Evolutionary conservation across 2,113 vertebrate species (phyloP).

Genomic region (Camelus bactrianus): DNA sequence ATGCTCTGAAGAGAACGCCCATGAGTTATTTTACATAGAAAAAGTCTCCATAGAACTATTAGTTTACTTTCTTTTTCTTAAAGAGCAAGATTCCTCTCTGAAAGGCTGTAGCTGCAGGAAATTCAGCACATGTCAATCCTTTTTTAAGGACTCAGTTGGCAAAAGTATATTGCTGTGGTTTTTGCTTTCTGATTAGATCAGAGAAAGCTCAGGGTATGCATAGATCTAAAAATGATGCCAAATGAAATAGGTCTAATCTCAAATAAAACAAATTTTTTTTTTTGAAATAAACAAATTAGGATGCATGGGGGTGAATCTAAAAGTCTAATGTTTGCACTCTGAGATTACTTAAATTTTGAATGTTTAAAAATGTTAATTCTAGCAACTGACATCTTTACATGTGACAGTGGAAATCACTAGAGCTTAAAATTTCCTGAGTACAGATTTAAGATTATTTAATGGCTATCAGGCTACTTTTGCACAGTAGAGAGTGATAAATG

Average conservation of each 20-base stretch:
- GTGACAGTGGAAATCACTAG: neutral
- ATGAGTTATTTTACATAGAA: constrained; percentile 49
- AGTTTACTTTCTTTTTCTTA: constrained; percentile 55
- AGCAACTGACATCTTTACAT: neutral
- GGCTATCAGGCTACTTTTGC: neutral
- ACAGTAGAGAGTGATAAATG: neutral
- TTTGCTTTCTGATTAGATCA: constrained; percentile 27
- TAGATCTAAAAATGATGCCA: constrained; percentile 1
- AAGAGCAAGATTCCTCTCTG: neutral
- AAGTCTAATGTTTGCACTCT: neutral
- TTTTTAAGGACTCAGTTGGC: neutral
- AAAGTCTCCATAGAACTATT: constrained; percentile 46
- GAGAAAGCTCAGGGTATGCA: neutral
- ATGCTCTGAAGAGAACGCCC: constrained; percentile 35
- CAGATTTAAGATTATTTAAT: constrained; percentile 6
- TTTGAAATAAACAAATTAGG: neutral
- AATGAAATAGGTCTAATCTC: constrained; percentile 23
- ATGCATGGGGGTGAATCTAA: neutral
- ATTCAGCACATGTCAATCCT: neutral
- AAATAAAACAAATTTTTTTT: neutral
- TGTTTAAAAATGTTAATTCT: constrained; percentile 34
- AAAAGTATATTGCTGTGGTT: neutral
- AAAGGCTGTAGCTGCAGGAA: constrained; percentile 35
- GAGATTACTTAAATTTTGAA: neutral
- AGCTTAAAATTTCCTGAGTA: neutral